A percentile compares a stretch with the other conserved stretches of the same genome.
Conservation (phyloP, 2,797 vertebrate species). For the Pipistrellus kuhlii region DNA sequence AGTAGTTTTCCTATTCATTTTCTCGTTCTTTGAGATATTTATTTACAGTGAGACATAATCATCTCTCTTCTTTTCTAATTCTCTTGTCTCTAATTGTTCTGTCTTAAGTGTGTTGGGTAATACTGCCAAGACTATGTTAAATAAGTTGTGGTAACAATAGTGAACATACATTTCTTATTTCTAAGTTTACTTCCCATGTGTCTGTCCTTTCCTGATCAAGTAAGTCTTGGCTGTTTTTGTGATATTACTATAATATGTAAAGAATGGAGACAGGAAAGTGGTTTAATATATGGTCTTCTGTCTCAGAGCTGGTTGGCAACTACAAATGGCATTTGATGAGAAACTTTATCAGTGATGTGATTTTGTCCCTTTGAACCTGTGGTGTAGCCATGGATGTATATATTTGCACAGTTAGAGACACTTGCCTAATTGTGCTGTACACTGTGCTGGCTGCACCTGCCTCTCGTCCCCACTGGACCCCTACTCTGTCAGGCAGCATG, state of each 20-base stretch:
- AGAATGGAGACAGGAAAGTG: neutral
- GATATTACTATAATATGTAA: neutral
- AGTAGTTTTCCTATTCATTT: neutral
- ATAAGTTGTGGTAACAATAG: neutral
- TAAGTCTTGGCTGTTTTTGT: neutral
- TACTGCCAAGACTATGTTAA: neutral
- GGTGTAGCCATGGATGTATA: neutral
- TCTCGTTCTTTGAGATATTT: neutral
- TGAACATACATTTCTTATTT: neutral
- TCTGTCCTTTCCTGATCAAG: neutral
- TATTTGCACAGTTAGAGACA: neutral
- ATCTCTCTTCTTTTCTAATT: neutral
- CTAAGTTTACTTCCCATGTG: neutral
- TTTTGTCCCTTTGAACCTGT: neutral
- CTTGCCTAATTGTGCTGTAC: neutral
- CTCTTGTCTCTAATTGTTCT: neutral
- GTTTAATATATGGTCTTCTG: neutral
- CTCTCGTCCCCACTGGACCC: fast-evolving
- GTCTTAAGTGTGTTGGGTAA: neutral
- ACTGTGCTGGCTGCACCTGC: neutral
- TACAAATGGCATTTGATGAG: neutral
- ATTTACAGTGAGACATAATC: slow-evolving; percentile 15
- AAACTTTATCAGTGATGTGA: neutral
- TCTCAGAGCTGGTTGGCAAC: neutral
- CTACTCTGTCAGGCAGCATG: fast-evolving